Conservation (phyloP, 1,140 invertebrate genomes). For the Bombus polaris region DNA sequence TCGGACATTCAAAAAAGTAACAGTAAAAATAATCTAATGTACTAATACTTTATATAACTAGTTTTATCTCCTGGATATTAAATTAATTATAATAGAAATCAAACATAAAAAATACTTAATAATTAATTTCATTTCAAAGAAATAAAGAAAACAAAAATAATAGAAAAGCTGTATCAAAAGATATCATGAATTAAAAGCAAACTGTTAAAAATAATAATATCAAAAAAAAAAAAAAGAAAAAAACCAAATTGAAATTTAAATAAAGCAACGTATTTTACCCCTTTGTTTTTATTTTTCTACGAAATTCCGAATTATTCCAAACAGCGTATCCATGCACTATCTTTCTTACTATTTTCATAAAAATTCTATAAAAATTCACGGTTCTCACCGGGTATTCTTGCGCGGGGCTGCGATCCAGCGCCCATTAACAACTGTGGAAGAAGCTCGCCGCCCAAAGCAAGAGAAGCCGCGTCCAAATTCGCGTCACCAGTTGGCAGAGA, state of each 20-base stretch:
- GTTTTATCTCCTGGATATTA: too few species aligned
- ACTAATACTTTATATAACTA: too few species aligned
- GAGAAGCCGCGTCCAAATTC: slow-evolving; percentile 85
- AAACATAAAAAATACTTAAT: too few species aligned
- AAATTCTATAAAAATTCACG: background rate
- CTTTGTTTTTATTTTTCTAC: background rate
- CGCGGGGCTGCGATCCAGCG: slow-evolving; percentile 85
- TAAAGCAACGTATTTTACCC: background rate
- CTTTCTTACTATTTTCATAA: background rate
- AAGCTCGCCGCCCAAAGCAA: slow-evolving; percentile 85
- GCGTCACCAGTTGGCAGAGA: slow-evolving; percentile 96
- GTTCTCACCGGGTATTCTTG: slow-evolving; percentile 81
- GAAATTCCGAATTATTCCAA: background rate
- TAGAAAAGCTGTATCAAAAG: background rate
- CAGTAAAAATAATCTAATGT: too few species aligned
- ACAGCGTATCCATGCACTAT: background rate
- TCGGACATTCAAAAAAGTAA: too few species aligned
- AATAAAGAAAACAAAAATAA: background rate
- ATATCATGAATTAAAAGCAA: background rate
- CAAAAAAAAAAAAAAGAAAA: background rate
- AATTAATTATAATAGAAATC: too few species aligned
- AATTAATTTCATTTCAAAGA: background rate
- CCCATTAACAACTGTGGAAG: slow-evolving; percentile 87
- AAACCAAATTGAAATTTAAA: background rate
- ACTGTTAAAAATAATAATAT: background rate